Evolutionary conservation across 2,797 vertebrate genomes (phyloP).

Genomic region (Rallus crepitans): DNA sequence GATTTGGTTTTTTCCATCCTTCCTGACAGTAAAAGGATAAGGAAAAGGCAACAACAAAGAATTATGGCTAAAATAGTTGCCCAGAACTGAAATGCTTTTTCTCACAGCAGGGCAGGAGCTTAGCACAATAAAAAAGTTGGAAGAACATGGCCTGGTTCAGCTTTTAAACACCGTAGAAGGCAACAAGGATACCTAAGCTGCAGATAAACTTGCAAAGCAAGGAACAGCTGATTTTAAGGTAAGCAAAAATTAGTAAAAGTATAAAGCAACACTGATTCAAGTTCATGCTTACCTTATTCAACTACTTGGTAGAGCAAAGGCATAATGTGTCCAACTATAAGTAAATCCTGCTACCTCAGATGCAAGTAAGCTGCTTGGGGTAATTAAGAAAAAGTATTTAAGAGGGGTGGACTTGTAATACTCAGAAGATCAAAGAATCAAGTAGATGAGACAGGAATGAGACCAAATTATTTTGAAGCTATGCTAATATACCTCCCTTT

Average conservation of each 20-base stretch:
- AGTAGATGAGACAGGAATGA: neutral
- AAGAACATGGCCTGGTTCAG: neutral
- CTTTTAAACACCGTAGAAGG: neutral
- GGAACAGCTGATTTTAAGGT: neutral
- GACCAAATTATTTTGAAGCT: neutral
- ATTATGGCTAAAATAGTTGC: neutral
- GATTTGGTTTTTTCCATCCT: neutral
- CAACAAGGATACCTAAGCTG: neutral
- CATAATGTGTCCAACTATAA: neutral
- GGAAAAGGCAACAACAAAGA: neutral
- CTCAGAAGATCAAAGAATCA: constrained; percentile 33
- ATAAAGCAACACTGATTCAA: neutral
- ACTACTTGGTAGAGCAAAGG: neutral
- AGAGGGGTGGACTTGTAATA: neutral
- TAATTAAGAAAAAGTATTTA: constrained; percentile 12
- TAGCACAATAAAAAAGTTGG: neutral
- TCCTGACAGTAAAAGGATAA: neutral
- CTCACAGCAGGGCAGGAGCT: neutral
- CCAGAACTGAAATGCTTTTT: neutral
- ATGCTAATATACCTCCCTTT: neutral
- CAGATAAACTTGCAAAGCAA: neutral
- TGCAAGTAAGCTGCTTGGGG: neutral
- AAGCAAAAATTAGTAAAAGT: neutral
- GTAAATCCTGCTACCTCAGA: neutral
- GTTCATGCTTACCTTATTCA: neutral